Evolutionary conservation across 2,797 vertebrate genomes (phyloP).

Genomic region (Heliangelus exortis): DNA sequence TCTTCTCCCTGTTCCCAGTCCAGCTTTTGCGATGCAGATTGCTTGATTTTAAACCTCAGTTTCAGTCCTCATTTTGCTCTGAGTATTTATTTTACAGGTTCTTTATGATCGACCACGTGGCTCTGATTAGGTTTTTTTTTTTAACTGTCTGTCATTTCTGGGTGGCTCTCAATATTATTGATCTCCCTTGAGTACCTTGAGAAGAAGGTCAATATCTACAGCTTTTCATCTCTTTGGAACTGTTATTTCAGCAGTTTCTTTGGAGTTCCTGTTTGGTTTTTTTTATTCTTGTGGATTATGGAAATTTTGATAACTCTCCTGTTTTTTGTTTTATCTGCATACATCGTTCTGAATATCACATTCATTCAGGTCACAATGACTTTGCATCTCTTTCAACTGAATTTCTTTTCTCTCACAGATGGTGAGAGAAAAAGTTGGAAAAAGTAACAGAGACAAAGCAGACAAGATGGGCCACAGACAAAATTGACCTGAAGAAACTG

Average conservation of each 20-base stretch:
- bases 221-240: slow-evolving; percentile 26
- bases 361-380: not conserved
- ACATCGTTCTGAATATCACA: not conserved
- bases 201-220: not conserved
- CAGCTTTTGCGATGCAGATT: not conserved
- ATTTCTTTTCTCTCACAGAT: not conserved
- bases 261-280: not conserved
- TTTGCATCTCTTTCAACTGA: not conserved
- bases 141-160: not conserved
- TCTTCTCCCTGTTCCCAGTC: not conserved
- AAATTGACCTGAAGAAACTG: not conserved
- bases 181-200: slow-evolving; percentile 1
- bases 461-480: not conserved
- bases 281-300: not conserved
- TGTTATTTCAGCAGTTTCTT: not conserved
- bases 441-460: not conserved
- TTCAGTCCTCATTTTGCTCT: not conserved
- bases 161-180: slow-evolving; percentile 18
- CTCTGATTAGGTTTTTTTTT: not conserved
- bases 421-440: not conserved
- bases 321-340: not conserved
- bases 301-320: not conserved
- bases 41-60: not conserved
- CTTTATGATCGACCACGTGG: not conserved
- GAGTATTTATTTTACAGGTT: not conserved